These are phyloP conservation scores for Callospermophilus lateralis DNA, from an alignment of 2,113 vertebrate genomes.

Conservation along the genomic window DNA sequence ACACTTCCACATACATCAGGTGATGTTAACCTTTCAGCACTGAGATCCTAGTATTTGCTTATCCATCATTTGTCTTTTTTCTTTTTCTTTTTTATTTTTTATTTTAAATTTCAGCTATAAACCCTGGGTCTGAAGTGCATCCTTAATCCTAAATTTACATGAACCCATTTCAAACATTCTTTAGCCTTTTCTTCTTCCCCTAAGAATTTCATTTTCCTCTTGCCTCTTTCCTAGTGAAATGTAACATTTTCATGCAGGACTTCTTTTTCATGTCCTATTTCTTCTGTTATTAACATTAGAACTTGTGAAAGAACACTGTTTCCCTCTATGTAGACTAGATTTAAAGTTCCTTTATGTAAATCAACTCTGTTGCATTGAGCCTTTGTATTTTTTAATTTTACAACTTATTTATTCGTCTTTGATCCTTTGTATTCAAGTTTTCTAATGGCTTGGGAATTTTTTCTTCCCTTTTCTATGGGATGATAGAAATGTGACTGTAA, in stretches of 20 bases:
- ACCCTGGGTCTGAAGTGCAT: neutral
- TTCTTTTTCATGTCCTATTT: neutral
- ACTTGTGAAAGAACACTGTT: neutral
- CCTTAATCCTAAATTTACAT: neutral
- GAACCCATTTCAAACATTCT: neutral
- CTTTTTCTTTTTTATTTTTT: neutral
- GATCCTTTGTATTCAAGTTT: too few species aligned
- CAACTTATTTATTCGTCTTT: too few species aligned
- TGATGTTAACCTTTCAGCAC: neutral
- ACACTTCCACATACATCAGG: neutral
- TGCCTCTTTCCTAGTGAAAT: neutral
- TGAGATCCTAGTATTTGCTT: neutral
- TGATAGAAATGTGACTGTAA: neutral
- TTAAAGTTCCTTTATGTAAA: neutral
- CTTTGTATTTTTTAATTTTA: too few species aligned
- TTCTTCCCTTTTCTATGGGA: too few species aligned
- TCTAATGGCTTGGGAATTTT: too few species aligned
- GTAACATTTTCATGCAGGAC: neutral
- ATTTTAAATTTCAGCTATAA: neutral
- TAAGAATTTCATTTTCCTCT: neutral
- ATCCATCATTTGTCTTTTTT: neutral
- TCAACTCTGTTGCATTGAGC: neutral
- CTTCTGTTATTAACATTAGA: neutral
- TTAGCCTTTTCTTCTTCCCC: neutral
- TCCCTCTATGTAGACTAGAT: neutral